Evolutionary conservation across 2,888 invertebrate genomes (phyloP).

Genomic region (Clistopyga incitator): DNA sequence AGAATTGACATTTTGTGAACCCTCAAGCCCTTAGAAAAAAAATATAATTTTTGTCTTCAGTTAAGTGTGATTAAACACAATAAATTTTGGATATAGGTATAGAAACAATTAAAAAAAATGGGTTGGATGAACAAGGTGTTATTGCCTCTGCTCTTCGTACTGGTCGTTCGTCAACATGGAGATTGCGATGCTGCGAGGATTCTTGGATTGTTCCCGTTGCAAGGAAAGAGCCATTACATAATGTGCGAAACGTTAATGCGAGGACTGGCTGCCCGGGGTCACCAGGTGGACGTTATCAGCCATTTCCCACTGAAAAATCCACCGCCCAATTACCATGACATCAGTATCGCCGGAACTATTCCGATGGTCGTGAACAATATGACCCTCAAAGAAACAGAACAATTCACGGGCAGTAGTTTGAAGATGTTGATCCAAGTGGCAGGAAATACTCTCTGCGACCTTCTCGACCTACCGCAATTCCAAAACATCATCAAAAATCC

Average conservation of each 20-base stretch:
- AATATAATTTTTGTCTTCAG: neutral
- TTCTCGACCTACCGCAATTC: conserved; percentile 65
- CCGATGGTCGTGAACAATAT: conserved; percentile 75
- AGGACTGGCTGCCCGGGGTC: conserved; percentile 84
- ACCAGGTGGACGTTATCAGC: conserved; percentile 84
- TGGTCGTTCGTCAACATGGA: conserved; percentile 37
- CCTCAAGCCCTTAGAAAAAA: too few species aligned
- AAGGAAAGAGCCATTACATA: conserved; percentile 85
- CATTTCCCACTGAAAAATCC: conserved; percentile 77
- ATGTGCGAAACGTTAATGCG: conserved; percentile 84
- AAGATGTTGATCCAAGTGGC: neutral
- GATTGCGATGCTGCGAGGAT: conserved; percentile 82
- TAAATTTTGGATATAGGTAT: neutral
- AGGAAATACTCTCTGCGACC: conserved; percentile 65
- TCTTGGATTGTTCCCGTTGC: conserved; percentile 84
- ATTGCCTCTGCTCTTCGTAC: neutral
- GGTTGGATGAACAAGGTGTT: conserved; percentile 20
- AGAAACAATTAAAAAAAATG: conserved; percentile 22
- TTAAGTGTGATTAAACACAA: neutral
- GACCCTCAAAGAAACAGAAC: conserved; percentile 58
- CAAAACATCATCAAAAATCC: conserved; percentile 71
- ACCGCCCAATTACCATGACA: conserved; percentile 76
- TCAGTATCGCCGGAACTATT: conserved; percentile 71
- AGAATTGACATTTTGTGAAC: too few species aligned
- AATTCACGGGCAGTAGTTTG: conserved; percentile 44